Conservation (phyloP, 2,797 vertebrate species). For the Sebastes cheni region DNA sequence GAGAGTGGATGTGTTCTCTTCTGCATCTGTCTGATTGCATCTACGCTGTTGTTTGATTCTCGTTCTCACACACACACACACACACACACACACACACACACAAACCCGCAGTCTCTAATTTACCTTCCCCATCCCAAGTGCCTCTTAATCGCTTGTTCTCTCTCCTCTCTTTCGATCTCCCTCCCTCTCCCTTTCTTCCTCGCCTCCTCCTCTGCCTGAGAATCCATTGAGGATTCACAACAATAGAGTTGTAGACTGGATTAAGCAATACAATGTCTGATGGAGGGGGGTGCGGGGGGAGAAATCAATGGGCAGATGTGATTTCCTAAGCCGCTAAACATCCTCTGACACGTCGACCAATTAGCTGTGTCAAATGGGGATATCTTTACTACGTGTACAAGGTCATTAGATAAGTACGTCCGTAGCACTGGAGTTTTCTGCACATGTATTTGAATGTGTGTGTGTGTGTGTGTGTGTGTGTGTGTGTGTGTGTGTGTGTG, state of each 20-base stretch:
- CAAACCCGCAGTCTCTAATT: conserved; percentile 53
- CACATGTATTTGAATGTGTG: conserved; percentile 3
- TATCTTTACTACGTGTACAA: conserved; percentile 69
- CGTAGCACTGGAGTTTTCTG: conserved; percentile 17
- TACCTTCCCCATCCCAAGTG: conserved; percentile 64
- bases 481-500: conserved; percentile 19
- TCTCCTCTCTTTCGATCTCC: conserved; percentile 42
- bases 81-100: background rate
- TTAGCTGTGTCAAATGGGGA: conserved; percentile 79
- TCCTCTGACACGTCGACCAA: conserved; percentile 76
- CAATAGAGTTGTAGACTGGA: conserved; percentile 78
- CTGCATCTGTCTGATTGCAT: conserved; percentile 39
- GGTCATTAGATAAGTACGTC: conserved; percentile 70
- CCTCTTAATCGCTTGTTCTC: conserved; percentile 68
- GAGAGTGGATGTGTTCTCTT: background rate
- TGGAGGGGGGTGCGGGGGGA: conserved; percentile 41
- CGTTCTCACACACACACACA: conserved; percentile 18
- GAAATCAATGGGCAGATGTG: conserved; percentile 79
- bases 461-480: conserved; percentile 28
- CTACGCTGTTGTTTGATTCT: conserved; percentile 34
- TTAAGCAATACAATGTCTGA: conserved; percentile 78
- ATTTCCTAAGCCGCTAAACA: conserved; percentile 81
- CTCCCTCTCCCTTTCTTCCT: conserved; percentile 38
- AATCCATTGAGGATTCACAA: conserved; percentile 75
- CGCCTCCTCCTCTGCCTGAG: conserved; percentile 44